Evolutionary conservation across 1,140 invertebrate species (phyloP), one percentile per base, ranked within the genome.

Genomic region (Temnothorax longispinosus): DNA sequence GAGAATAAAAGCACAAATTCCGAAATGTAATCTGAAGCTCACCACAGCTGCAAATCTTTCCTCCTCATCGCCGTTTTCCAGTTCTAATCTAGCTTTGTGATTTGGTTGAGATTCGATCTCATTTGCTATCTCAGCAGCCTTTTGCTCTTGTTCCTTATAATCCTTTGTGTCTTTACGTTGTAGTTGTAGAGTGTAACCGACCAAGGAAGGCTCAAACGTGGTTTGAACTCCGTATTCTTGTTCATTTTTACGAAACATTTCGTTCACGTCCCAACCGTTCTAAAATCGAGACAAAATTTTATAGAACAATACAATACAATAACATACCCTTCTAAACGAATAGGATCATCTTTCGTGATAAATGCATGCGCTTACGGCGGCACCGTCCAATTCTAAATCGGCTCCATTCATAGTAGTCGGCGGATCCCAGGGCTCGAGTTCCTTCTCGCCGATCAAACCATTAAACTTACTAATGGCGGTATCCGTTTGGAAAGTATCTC

Each of bases 171-270:
- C 98, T 92, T 97, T 97, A 92, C 97, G 97, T 92, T 98, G 97
- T 90, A 99, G 94, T 74, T 96, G 97, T 85, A 98, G 96, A n/a
- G 99, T 99, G 91, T 99, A 99, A 38, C 98, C 98, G 21, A 96
- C 96, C 85, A 99, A 95, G 65, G 97, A 97, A 87, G 98, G 97
- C 94, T 98, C 98, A 94, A 98, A 99, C 7, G 97, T 98, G 85
- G 98, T 98, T 90, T 97, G 97, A 11, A 99, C 98, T 81, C 98
- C 98, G 94, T 99, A 99, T 76, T 97, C 95, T 95, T 98, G 97
- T 94, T 98, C 98, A 95, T 99, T 99, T 93, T 97, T 98, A 72
- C 97, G 96, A 95, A 99, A 99, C 99, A 99, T 99, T 87, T 99
- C 98, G 94, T 98, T 97, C 0, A 97, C 97, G 96, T 99, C 98